Base-by-base conservation (phyloP, 1,140 invertebrate genomes). In the Gonatopus flavifemur region DNA sequence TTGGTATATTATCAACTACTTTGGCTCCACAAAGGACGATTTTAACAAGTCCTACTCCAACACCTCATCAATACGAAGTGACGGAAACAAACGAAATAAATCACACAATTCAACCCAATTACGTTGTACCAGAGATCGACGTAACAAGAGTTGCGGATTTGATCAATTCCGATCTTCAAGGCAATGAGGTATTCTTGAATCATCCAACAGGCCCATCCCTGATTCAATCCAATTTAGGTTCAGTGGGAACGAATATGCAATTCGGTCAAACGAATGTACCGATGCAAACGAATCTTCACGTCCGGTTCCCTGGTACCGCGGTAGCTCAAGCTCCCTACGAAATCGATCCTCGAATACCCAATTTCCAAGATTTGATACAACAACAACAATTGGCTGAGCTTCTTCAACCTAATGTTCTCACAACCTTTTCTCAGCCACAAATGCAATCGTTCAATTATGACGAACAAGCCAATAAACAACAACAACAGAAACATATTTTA, bases 401-500 rank as follows among this genome's bases (percentile, higher is more conserved):
- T 3, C 50, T 71, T 15, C 62, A 68, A 18, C 49, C 64, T 20
- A 55, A 49, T n/a, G 46, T 49, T 13, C 51, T 48, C n/a, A 63
- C 60, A 8, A 60, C 64, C 32, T 69, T 74, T 38, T 70, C 77
- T 1, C 75, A 79, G 49, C 74, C 79, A 0, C 77, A 81, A 46
- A 77, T 73, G 62, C 78, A 81, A 35, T 76, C 76, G 0, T 82
- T 81, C 55, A 82, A 82, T 64, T 82, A 81, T 49, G 76, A 80
- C 37, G 80, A 82, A 49, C 77, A 78, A 35, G 65, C 62, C 20
- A 74, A 72, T 30, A 68, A 69, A 47, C 55, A 58, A 33, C 48
- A 61, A 30, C 51, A 60, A 47, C 53, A 60, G 40, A 63, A 66
- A 40, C 52, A 67, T 36, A 49, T 69, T 31, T 52, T 70, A 15